Conservation (phyloP, 2,113 vertebrate genomes). For the Numenius arquata region DNA sequence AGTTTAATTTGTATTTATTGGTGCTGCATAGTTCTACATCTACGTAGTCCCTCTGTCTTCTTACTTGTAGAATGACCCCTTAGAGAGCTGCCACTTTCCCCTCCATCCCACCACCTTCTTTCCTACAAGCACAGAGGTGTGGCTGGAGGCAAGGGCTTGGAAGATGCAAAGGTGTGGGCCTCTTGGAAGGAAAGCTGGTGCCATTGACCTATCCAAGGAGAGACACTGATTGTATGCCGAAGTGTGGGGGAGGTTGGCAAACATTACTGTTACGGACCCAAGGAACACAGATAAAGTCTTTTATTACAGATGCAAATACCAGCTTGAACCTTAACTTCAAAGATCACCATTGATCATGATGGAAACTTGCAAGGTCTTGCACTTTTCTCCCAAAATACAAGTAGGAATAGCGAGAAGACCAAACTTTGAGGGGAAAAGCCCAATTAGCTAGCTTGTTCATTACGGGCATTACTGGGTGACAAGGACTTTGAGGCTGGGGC, state of each 20-base stretch:
- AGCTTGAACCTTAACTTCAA: neutral
- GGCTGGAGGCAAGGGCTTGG: neutral
- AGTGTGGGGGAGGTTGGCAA: neutral
- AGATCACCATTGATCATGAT: neutral
- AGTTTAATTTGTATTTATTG: conserved; percentile 62
- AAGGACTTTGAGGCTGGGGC: neutral
- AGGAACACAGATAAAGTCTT: neutral
- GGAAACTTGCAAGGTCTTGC: neutral
- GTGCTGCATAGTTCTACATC: neutral
- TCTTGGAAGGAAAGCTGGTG: conserved; percentile 6
- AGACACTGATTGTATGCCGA: neutral
- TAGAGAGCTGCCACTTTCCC: neutral
- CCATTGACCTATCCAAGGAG: neutral
- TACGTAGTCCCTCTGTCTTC: neutral
- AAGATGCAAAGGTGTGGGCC: neutral
- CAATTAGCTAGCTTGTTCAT: neutral
- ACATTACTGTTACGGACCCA: neutral
- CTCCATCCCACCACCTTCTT: neutral
- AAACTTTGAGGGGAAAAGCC: neutral
- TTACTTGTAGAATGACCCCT: neutral
- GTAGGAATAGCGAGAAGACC: neutral
- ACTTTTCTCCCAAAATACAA: neutral
- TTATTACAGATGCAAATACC: neutral
- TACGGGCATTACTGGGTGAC: neutral
- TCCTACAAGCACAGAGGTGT: neutral